These are phyloP conservation scores for Nipponia nippon DNA, from an alignment of 2,113 vertebrate genomes.

Conservation along the genomic window DNA sequence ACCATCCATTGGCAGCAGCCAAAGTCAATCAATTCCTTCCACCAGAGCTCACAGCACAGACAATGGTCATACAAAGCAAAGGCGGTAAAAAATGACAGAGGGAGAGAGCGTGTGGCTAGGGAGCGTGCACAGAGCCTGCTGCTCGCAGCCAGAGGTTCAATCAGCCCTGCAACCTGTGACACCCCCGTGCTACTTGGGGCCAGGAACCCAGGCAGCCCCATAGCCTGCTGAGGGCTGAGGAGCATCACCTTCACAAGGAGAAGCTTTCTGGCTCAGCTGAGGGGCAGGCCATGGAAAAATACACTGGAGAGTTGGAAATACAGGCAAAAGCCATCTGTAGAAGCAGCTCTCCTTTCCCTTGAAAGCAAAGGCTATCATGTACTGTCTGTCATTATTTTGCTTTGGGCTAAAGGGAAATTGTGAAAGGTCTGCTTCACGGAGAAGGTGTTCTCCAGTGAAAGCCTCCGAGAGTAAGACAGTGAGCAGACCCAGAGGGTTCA, in stretches of 20 bases:
- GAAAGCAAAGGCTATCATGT: neutral
- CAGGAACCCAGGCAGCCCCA: neutral
- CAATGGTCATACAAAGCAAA: neutral
- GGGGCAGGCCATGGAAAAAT: neutral
- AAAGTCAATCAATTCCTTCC: conserved; percentile 1
- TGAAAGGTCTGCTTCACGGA: neutral
- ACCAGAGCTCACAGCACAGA: neutral
- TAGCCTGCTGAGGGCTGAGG: neutral
- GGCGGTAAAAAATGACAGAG: neutral
- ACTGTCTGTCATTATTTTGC: neutral
- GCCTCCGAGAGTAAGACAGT: neutral
- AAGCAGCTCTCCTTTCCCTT: neutral
- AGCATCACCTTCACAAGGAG: neutral
- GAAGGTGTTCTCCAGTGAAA: neutral
- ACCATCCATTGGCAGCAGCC: neutral
- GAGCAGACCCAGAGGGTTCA: neutral
- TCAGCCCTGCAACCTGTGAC: neutral
- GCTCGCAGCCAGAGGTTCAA: neutral
- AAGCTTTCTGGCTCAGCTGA: neutral
- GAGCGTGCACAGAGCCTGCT: neutral
- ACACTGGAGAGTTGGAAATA: neutral
- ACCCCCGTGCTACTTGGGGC: neutral
- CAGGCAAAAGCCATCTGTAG: neutral
- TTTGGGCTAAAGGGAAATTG: neutral
- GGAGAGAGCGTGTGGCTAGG: neutral